Evolutionary conservation across 2,888 invertebrate genomes (phyloP), one percentile per base, ranked within the genome.

Genomic region (Schrankia costaestrigalis): DNA sequence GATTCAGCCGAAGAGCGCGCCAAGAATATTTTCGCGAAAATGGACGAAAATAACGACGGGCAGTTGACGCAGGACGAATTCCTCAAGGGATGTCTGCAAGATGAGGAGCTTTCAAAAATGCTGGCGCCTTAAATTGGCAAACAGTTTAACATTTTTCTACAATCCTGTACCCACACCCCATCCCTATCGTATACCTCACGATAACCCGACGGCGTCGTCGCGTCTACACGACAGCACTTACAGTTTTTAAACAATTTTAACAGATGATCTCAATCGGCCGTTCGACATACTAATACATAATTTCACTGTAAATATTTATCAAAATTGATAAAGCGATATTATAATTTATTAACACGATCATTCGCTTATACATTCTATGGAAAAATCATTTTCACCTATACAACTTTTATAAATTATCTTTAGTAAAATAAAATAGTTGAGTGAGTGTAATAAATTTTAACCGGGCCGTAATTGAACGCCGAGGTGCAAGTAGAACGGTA

Each of bases 21-120:
- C 60, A 97, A 97, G 90, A 98, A 98, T 84, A 99, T 99, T 69
- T 99, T 99, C 87, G 97, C 97, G 42, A 98, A 98, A 88, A 99
- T 99, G 99, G 99, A 99, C 82, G 96, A 97, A 76, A 99, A 99
- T 91, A 97, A 97, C 89, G 99, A 99, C 83, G 98, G 98, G 42
- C 97, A 98, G 82, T 91, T 98, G 72, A 97, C 97, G 54, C 97
- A 98, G 87, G 97, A 98, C 56, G 99, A 99, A 90, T 98, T 98
- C 87, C 92, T 98, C 47, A 97, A 98, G 83, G 98, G 98, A 41
- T 98, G 98, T 81, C 93, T 98, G 74, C 97, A 97, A 82, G 98
- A 98, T 75, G 97, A 97, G 84, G 97, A 97, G 80, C 90, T 97
- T 49, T 96, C 96, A 46, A 97, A 97, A 86, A 96, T 97, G 96